Base-by-base conservation (phyloP, 2,113 vertebrate species). In the Nothobranchius furzeri region DNA sequence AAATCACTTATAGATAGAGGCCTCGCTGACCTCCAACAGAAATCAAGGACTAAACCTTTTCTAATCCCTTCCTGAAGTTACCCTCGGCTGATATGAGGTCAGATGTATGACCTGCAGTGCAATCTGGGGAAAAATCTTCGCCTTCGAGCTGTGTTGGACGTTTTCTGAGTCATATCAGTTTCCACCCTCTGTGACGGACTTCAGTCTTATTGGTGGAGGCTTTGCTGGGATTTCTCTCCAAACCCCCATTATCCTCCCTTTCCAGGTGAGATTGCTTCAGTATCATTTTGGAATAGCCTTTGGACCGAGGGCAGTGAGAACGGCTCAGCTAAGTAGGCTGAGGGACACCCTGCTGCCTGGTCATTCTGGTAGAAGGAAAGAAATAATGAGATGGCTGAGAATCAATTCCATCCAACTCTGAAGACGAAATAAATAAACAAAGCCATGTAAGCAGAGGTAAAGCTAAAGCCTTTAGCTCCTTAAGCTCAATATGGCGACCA, bases 251-350 rank as follows among this genome's bases (percentile, higher is more conserved):
- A 3, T 60, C 58, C 36, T 43, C 49, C 60, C 70, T 64, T 64
- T 81, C 74, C 72, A 82, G 72, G 57, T 76, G 76, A 73, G 60
- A 78, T 82, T 64, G 65, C 48, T 55, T 74, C 53, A 73, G 47
- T 46, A 57, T 74, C 30, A 51, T 45, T 74, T 61, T 69, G 61
- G 17, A 73, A 60, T 20, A 60, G 50, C 51, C 25, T 55, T 24
- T 47, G 42, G 25, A 63, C 68, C 75, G n/a, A 75, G 62, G 61
- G 25, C 52, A 54, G 53, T 12, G 79, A 76, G 75, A 56, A 7
- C 3, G 54, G 73, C 47, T 82, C 8, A 66, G 67, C 69, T 58
- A 85, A 73, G 72, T 25, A 73, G 73, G 63, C 63, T 9, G 64
- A 61, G 48, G 60, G 48, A 68, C 54, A 35, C 13, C 10, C 43